phyloP scores from a whole-genome alignment of 1,140 invertebrate species.

The Diuraphis noxia region DNA sequence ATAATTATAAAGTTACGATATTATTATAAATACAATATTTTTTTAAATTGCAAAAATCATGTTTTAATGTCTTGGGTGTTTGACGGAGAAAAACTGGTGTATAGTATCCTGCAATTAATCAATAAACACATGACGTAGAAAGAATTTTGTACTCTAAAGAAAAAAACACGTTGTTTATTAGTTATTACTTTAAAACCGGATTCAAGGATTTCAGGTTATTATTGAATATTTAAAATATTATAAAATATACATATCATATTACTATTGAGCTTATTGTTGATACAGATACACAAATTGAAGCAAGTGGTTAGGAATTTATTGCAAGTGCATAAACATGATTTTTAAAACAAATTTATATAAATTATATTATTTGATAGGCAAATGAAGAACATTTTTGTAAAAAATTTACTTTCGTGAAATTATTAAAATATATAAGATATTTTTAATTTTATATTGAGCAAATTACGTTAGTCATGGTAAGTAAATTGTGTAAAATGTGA shows the following conservation, averaged over 20 bases:
- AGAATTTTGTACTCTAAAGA: background rate
- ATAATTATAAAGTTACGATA: background rate
- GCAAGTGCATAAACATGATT: background rate
- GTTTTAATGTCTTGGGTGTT: background rate
- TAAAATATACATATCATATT: background rate
- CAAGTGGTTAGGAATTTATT: background rate
- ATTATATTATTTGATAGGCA: background rate
- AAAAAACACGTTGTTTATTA: background rate
- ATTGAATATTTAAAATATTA: background rate
- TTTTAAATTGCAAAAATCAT: background rate
- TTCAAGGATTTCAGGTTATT: conserved; percentile 8
- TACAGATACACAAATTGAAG: background rate
- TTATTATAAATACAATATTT: background rate
- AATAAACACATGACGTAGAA: background rate
- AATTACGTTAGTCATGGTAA: background rate
- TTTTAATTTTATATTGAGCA: background rate
- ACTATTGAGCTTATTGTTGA: background rate
- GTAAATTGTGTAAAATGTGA: background rate
- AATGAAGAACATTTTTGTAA: background rate
- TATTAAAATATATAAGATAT: background rate
- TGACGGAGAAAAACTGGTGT: background rate
- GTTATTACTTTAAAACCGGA: background rate
- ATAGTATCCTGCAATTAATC: background rate
- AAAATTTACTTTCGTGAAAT: background rate
- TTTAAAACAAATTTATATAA: background rate